Conservation (phyloP, 1,140 invertebrate species). For the Solenopsis fugax region DNA sequence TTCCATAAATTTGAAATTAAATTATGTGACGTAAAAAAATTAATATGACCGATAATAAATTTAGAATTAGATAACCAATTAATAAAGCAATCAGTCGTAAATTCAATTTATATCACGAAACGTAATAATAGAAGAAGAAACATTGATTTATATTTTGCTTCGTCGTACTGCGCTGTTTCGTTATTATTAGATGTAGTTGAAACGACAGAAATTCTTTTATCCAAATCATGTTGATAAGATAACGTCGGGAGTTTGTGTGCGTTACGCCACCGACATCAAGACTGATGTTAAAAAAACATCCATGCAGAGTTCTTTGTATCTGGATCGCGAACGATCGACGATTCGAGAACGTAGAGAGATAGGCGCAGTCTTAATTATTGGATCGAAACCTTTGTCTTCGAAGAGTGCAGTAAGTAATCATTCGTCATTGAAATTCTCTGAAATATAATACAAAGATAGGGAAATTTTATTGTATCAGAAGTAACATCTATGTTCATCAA, state of each 20-base stretch:
- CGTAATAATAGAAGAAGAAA: background rate
- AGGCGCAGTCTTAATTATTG: background rate
- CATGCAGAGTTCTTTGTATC: slow-evolving; percentile 35
- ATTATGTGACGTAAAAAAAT: background rate
- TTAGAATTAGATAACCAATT: slow-evolving; percentile 4
- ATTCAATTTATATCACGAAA: background rate
- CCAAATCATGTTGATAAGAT: slow-evolving; percentile 57
- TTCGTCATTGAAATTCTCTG: background rate
- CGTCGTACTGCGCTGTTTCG: slow-evolving; percentile 9
- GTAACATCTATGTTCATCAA: background rate
- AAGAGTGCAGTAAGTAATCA: background rate
- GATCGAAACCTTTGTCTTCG: slow-evolving; percentile 20
- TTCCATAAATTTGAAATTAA: background rate
- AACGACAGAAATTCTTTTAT: slow-evolving; percentile 39
- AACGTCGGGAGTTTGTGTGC: background rate
- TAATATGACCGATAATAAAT: background rate
- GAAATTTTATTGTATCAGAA: background rate
- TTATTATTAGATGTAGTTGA: slow-evolving; percentile 39
- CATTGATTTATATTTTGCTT: slow-evolving; percentile 23
- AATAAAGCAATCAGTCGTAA: background rate
- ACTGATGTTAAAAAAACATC: slow-evolving; percentile 22
- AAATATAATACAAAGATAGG: background rate
- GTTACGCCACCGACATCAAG: background rate
- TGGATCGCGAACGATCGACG: background rate
- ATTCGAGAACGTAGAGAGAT: slow-evolving; percentile 33